phyloP scores from a whole-genome alignment of 2,113 vertebrate genomes.

The Ctenodactylus gundi region DNA sequence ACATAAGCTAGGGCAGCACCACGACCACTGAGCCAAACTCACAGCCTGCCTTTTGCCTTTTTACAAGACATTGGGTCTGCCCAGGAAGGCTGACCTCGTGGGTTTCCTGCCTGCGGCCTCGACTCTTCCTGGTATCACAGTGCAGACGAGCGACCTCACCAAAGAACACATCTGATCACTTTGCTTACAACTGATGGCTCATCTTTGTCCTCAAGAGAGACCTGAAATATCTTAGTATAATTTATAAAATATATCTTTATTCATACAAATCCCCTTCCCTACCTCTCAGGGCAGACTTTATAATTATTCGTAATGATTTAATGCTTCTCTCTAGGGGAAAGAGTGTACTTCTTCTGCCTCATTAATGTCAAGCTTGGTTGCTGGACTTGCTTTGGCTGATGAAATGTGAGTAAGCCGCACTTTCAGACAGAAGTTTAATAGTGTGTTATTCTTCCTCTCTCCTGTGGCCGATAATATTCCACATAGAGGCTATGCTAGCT shows the following conservation, averaged over 20 bases:
- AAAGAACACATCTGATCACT: neutral
- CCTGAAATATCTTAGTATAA: neutral
- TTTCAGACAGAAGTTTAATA: neutral
- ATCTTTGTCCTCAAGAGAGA: neutral
- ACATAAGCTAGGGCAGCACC: too few relatives aligned
- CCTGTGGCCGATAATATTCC: neutral
- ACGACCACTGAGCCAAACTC: neutral
- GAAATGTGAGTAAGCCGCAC: neutral
- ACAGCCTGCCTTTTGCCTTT: neutral
- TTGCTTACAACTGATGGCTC: neutral
- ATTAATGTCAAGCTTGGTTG: neutral
- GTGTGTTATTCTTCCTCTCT: neutral
- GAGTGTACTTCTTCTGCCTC: neutral
- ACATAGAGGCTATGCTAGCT: neutral
- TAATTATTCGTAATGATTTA: neutral
- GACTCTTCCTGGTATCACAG: rapidly evolving
- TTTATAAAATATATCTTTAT: neutral
- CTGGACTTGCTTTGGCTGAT: neutral
- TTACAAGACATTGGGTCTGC: neutral
- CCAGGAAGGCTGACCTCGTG: neutral
- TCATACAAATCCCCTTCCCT: neutral
- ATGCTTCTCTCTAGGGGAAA: neutral
- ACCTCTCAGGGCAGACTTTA: neutral
- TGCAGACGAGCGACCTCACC: neutral
- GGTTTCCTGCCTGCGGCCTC: neutral